Percentiles rank a stretch among this genome's conserved stretches.
Conservation (phyloP, 2,113 vertebrate genomes). For the Semnopithecus entellus region DNA sequence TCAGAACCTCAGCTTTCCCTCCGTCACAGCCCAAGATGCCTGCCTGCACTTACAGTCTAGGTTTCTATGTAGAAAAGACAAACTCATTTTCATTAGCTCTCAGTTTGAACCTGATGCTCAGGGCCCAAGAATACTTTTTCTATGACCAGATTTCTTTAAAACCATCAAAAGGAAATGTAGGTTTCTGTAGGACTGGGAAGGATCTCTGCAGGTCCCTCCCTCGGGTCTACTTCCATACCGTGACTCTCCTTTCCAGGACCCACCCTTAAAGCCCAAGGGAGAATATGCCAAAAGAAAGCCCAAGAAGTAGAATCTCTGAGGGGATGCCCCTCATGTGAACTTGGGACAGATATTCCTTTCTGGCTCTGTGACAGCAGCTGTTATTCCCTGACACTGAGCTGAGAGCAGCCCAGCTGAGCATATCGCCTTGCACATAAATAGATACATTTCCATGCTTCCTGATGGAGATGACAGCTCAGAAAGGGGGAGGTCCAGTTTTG, state of each 20-base stretch:
- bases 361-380: slow-evolving; percentile 34
- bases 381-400: slow-evolving; percentile 2
- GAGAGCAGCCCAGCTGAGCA: neutral
- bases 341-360: neutral
- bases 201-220: neutral
- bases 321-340: neutral
- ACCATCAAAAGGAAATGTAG: neutral
- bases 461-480: neutral
- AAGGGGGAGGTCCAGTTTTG: neutral
- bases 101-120: neutral
- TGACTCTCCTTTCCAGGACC: neutral
- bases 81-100: neutral
- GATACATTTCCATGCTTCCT: neutral
- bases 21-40: neutral
- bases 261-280: neutral
- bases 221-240: neutral
- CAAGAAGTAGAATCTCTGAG: neutral
- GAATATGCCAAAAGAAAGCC: slow-evolving; percentile 42
- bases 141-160: neutral
- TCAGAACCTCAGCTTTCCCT: neutral
- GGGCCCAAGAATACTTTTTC: neutral
- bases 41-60: neutral
- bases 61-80: neutral
- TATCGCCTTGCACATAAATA: neutral
- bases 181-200: neutral